Base-by-base conservation (phyloP, 2,888 invertebrate species). In the Ischnus inquisitorius region DNA sequence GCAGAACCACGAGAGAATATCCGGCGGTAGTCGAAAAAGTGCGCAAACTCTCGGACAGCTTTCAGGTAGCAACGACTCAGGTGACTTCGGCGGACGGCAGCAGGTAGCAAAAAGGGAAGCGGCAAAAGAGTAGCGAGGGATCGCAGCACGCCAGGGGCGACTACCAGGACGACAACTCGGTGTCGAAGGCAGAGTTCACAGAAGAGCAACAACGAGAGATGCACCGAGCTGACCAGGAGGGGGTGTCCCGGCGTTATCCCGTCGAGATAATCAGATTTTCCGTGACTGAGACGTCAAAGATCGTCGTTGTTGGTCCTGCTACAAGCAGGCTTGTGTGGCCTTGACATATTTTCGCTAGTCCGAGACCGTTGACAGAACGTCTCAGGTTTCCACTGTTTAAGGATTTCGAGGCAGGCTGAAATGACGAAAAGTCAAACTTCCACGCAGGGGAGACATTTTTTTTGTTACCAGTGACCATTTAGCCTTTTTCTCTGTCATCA, bases 261-360 rank as follows among this genome's bases (percentile, higher is more conserved):
- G 86, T 85, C 16, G 90, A 90, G 91, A 91, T 92, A 92, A 92
- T 92, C 92, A 90, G 89, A 91, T 91, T 92, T 92, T 79, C 91
- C 90, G 90, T 92, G 91, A 93, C 92, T 90, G 89, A 93, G 92
- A 92, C 87, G 91, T 93, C 92, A 92, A 90, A 90, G 90, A 88
- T 88, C 75, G 81, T 60, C 60, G 28, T 28, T 25, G 46, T 28
- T 25, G 46, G 2, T 51, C 51, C 19, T 60, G 51, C 64, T 48
- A 43, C 51, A n/a, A 6, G 46, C 6, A 16, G 14, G 48, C 39
- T n/a, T 10, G 71, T 75, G 69, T 87, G 88, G 85, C 87, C 88
- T 90, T 88, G 90, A 91, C 90, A 89, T 86, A 83, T 82, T 85
- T 85, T 78, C 22, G 51, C 41, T 22, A 12, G 22, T 19, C 28